Evolutionary conservation across 2,888 invertebrate genomes (phyloP), one percentile per base, ranked within the genome.

Genomic region (Morinoia aosen): DNA sequence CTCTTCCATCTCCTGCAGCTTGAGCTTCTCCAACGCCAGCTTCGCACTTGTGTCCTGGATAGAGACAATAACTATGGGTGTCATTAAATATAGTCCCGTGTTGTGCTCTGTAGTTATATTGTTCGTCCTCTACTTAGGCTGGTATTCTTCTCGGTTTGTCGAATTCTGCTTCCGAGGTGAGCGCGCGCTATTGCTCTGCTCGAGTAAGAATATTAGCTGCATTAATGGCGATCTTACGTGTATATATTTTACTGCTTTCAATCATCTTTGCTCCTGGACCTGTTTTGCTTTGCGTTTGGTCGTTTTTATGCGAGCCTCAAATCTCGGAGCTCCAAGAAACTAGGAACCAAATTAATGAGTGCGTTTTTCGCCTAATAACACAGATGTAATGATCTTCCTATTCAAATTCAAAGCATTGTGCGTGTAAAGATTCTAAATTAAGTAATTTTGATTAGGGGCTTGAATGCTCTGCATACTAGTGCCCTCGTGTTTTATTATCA

Each of bases 1-100:
- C 95, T 95, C 95, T 48, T 95, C 95, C 95, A 95, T 25, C 64
- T 95, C 95, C 64, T 64, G 16, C 64, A 95, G 39, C 61, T 61
- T 64, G 33, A 16, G 12, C 64, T 64, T 95, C 48, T 95, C 95
- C 48, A 40, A 10, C 33, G 58, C 58, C 95, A 64, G 40, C 64
- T 39, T 58, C 16, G 40, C 61, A n/a, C 95, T 39, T 39, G 64
- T 61, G 64, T 95, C 76, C 95, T 76, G 61, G 0, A 12, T 33
- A 76, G 76, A 76, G 3, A 33, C 76, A 76, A 61, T 16, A 61
- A 61, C 8, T 61, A 61, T 16, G 14, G 14, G 3, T 61, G 14
- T 39, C 88, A 16, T 76, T 76, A 76, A 25, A 14, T 14, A 16
- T 16, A 33, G 8, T 33, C 76, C 25, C 8, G 8, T 33, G 10